phyloP scores from a whole-genome alignment of 2,888 invertebrate genomes.

The Caenorhabditis sulstoni region DNA sequence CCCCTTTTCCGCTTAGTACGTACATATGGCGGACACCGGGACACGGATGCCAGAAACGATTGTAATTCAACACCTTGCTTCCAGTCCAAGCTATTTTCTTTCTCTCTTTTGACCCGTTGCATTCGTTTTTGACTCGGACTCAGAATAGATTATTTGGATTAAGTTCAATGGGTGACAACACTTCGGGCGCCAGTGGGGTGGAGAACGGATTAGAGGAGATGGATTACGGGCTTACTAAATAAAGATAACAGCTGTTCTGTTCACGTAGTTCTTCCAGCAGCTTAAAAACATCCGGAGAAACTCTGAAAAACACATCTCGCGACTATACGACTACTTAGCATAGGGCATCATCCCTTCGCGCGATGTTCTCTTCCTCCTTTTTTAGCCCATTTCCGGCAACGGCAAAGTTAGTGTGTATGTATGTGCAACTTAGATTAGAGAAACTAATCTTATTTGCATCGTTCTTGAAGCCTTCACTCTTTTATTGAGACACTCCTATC shows the following conservation, averaged over 20 bases:
- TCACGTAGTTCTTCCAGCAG: conserved; percentile 2
- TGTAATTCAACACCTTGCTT: conserved; percentile 32
- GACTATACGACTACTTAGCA: conserved; percentile 36
- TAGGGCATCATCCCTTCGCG: conserved; percentile 40
- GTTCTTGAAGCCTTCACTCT: conserved; percentile 42
- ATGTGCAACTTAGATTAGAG: conserved; percentile 29
- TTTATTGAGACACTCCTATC: no score
- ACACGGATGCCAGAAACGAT: conserved; percentile 5
- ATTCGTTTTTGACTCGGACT: not conserved
- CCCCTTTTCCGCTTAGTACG: conserved; percentile 17
- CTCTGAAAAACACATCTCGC: conserved; percentile 3
- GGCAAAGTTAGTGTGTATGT: conserved; percentile 32
- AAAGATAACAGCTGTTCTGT: conserved; percentile 29
- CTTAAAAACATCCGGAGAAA: conserved; percentile 20
- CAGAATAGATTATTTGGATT: conserved; percentile 13
- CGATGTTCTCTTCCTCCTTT: conserved; percentile 33
- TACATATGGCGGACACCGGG: conserved; percentile 29
- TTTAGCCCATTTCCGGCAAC: conserved; percentile 8
- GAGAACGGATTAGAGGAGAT: conserved; percentile 37
- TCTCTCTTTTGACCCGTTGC: no score
- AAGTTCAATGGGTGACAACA: not conserved
- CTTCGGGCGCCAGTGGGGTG: not conserved
- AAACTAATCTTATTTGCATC: conserved; percentile 57
- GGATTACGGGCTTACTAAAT: conserved; percentile 16
- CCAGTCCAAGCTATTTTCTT: conserved; percentile 12